Percentiles rank a stretch among this genome's conserved stretches.
Conservation (phyloP, 2,888 invertebrate species). For the Euplexia lucipara region DNA sequence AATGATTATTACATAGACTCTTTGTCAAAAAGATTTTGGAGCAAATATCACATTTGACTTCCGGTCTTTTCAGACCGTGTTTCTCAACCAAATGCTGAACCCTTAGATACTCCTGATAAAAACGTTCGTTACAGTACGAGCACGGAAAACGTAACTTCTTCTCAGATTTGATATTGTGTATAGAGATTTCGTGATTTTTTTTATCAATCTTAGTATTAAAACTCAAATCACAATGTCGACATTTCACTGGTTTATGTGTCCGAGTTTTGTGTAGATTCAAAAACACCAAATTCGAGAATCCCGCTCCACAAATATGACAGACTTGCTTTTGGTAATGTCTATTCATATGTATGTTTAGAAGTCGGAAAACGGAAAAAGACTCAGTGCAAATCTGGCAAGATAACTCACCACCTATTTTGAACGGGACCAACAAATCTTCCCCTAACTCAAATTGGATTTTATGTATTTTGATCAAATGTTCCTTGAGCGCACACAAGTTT, state of each 20-base stretch:
- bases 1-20: conserved; percentile 82
- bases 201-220: conserved; percentile 70
- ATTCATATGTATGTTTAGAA: conserved; percentile 85
- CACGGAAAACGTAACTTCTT: conserved; percentile 79
- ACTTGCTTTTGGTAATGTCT: conserved; percentile 84
- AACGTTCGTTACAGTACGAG: conserved; percentile 76
- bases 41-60: conserved; percentile 78
- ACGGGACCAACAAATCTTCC: conserved; percentile 81
- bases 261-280: conserved; percentile 81
- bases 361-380: conserved; percentile 74
- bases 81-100: conserved; percentile 74
- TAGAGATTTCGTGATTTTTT: conserved; percentile 60
- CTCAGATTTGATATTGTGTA: conserved; percentile 66
- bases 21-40: conserved; percentile 80
- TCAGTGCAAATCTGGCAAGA: conserved; percentile 82
- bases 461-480: conserved; percentile 74
- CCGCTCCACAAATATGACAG: conserved; percentile 83
- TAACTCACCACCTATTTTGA: conserved; percentile 75
- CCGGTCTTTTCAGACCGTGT: conserved; percentile 79
- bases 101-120: conserved; percentile 77
- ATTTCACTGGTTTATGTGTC: conserved; percentile 73
- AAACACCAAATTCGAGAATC: conserved; percentile 82
- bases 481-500: conserved; percentile 67
- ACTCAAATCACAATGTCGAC: conserved; percentile 72
- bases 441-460: conserved; percentile 67